Evolutionary conservation across 1,140 invertebrate genomes (phyloP), one percentile per base, ranked within the genome.

Genomic region (Lucilia cuprina): DNA sequence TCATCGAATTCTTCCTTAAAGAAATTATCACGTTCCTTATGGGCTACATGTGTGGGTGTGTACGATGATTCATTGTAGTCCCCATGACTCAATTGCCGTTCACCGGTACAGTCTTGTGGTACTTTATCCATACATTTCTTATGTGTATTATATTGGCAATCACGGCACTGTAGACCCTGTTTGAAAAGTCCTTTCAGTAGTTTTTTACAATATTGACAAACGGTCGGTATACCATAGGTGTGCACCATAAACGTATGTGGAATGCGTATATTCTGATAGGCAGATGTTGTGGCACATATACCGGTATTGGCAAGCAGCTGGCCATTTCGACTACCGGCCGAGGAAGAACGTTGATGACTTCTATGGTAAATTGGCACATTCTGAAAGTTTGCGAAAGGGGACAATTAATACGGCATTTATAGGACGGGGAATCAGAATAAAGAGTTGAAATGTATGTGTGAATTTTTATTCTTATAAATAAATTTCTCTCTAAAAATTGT

Each of bases 121-220:
- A 99, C 96, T 92, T 96, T 95, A 34, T 97, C 96, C 85, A 97
- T 94, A 92, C 98, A 99, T 92, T 99, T 99, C 91, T 99, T 98
- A 92, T 99, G 98, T 84, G 96, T 97, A 93, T 99, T 99, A 92
- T 98, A 99, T 91, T 98, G 97, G 91, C 98, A 99, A 93, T 99
- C 98, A 92, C 98, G 97, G 92, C 99, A 99, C 91, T 99, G 98
- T 83, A 99, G 91, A 74, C 99, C 97, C 92, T 99, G 99, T 89
- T 98, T 96, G 92, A 99, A 99, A 75, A 99, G 93, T 2, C 98
- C 98, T 87, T 97, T 96, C 30, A 99, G 93, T 86, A 99, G 93
- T 92, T 98, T 98, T 91, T 98, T 98, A 93, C 98, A 99, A 90
- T 95, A 94, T 87, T 98, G 96, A 91, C 99, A 99, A 14, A 99